phyloP scores from a whole-genome alignment of 2,888 invertebrate species.

The Argynnis bischoffii region DNA sequence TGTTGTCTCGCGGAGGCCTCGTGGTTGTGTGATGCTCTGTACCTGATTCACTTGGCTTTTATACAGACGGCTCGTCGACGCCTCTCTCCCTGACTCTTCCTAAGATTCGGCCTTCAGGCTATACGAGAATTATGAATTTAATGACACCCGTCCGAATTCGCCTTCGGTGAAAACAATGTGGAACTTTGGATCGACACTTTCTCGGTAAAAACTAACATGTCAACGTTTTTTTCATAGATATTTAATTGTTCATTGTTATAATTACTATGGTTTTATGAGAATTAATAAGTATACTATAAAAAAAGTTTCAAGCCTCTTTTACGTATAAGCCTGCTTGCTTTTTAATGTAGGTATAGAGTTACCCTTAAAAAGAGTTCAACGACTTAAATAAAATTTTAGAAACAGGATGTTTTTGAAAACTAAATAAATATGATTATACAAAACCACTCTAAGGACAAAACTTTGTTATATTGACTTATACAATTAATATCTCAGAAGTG shows the following conservation, averaged over 20 bases:
- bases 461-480: conserved; percentile 11
- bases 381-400: neutral
- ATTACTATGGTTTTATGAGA: neutral
- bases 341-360: neutral
- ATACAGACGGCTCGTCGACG: conserved; percentile 67
- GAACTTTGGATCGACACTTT: conserved; percentile 65
- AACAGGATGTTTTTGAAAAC: conserved; percentile 10
- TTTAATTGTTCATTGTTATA: conserved; percentile 11
- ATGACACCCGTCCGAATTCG: conserved; percentile 76
- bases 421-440: conserved; percentile 2
- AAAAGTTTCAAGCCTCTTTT: too few species aligned
- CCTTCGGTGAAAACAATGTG: conserved; percentile 79
- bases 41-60: conserved; percentile 65
- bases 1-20: conserved; percentile 79
- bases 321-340: too few species aligned
- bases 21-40: conserved; percentile 78
- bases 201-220: conserved; percentile 45
- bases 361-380: neutral
- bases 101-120: conserved; percentile 80
- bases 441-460: neutral
- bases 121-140: conserved; percentile 81
- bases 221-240: conserved; percentile 7
- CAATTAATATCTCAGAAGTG: conserved; percentile 12
- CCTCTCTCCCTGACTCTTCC: conserved; percentile 81
- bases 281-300: neutral